Base-by-base conservation (phyloP, 1,140 invertebrate genomes). In the Zaprionus africanus region DNA sequence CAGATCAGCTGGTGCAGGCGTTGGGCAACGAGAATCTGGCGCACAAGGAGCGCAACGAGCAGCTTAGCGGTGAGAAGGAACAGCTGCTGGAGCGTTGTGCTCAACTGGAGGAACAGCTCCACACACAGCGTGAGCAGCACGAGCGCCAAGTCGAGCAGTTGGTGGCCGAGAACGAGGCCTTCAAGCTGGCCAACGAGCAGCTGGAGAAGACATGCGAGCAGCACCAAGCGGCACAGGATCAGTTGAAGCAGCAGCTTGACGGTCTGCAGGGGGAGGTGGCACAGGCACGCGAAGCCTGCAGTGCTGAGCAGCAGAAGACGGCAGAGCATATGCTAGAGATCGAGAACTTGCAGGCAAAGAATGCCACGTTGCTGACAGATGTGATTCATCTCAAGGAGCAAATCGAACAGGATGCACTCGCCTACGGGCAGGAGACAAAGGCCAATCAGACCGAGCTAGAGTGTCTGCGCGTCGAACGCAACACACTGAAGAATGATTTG, bases 401-500 rank as follows among this genome's bases (percentile, higher is more conserved):
- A 78, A 90, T 92, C 49, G 91, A 93, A 22, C 86, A 90, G 51
- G 92, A 93, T 56, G 92, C 91, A 5, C 17, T 92, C n/a, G 19
- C 75, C 19, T 93, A 92, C 46, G 91, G 78, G 1, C 81, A 90
- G 73, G 92, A 93, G 62, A 67, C 75, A 5, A 88, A 87, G 67
- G 67, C 74, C 58, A 74, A 61, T 12, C 84, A 92, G 41, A 82
- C 85, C 0, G 92, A 93, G 63, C 56, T 92, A 53, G 92, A 93
- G 36, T 88, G 79, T 26, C 57, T 92, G 53, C 87, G 90, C 15
- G 79, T 87, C 41, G 92, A 94, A 71, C 92, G 92, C 12, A 86
- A 92, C 41, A 91, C 91, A 11, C 67, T 94, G 12, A 91, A 92
- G 64, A 81, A 88, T 22, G 93, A 94, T 65, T 80, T 93, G 84